Evolutionary conservation across 2,113 vertebrate genomes (phyloP).

Genomic region (Ploceus nigricollis): DNA sequence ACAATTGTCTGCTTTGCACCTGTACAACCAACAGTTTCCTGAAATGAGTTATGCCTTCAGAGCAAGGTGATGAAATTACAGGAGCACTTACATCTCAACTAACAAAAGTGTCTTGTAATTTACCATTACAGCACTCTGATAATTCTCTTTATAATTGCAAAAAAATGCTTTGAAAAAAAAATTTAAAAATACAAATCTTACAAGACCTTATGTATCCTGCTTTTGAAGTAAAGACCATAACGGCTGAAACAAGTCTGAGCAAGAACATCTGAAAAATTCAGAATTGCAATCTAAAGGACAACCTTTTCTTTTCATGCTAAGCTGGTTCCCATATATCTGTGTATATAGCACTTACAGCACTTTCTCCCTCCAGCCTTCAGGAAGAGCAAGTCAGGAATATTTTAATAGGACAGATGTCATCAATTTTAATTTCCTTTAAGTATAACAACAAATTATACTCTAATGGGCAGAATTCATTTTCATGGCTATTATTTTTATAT

Average conservation of each 20-base stretch:
- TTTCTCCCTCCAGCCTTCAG: neutral
- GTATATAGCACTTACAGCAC: neutral
- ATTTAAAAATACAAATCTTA: neutral
- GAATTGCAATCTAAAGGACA: neutral
- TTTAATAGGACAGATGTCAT: neutral
- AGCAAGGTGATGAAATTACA: slow-evolving; percentile 2
- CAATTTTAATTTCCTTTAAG: neutral
- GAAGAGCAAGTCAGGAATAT: neutral
- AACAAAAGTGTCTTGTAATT: neutral
- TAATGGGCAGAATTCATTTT: neutral
- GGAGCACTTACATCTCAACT: neutral
- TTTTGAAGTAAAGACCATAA: neutral
- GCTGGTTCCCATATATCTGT: neutral
- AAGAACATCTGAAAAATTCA: neutral
- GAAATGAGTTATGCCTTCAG: neutral
- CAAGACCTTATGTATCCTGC: neutral
- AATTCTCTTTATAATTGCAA: neutral
- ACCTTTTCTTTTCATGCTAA: neutral
- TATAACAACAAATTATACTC: neutral
- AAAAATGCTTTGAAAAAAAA: neutral
- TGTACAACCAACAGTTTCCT: neutral
- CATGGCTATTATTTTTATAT: neutral
- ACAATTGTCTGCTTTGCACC: neutral
- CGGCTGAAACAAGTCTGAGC: neutral
- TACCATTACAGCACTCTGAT: neutral